Conservation (phyloP, 2,888 invertebrate species). For the Epinotia ramella region DNA sequence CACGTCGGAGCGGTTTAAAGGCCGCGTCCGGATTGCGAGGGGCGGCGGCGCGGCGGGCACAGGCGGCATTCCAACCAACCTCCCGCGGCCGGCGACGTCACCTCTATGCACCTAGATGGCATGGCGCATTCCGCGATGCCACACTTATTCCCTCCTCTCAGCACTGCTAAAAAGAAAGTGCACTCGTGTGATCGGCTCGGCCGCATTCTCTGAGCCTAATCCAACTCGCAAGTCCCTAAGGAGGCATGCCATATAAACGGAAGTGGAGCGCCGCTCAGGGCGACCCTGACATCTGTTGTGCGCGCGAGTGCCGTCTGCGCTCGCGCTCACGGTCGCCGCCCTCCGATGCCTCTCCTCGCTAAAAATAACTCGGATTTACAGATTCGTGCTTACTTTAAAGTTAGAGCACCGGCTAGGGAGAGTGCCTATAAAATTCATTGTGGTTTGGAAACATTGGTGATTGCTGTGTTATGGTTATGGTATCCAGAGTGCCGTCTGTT, state of each 20-base stretch:
- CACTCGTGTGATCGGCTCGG: constrained; percentile 53
- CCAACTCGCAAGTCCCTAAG: constrained; percentile 26
- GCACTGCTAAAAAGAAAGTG: constrained; percentile 64
- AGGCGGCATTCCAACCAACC: constrained; percentile 81
- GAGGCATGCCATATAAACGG: constrained; percentile 45
- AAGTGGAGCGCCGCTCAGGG: constrained; percentile 50
- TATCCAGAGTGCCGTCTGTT: constrained; percentile 41
- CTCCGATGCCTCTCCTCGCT: constrained; percentile 71
- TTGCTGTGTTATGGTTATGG: constrained; percentile 25
- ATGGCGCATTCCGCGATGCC: constrained; percentile 66
- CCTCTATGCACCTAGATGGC: constrained; percentile 61
- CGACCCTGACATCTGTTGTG: constrained; percentile 71
- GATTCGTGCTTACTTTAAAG: constrained; percentile 59
- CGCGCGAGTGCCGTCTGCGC: constrained; percentile 61
- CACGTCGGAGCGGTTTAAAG: constrained; percentile 84
- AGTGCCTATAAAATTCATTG: constrained; percentile 21
- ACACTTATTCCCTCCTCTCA: constrained; percentile 53
- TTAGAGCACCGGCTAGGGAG: constrained; percentile 27
- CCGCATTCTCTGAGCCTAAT: constrained; percentile 43
- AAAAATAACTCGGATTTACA: constrained; percentile 72
- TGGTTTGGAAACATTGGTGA: constrained; percentile 27
- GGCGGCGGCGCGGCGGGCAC: constrained; percentile 71
- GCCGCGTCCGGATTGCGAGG: constrained; percentile 83
- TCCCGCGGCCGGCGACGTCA: constrained; percentile 75
- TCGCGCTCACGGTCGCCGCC: constrained; percentile 75